Evolutionary conservation across 1,140 invertebrate genomes (phyloP).

Genomic region (Battus philenor): DNA sequence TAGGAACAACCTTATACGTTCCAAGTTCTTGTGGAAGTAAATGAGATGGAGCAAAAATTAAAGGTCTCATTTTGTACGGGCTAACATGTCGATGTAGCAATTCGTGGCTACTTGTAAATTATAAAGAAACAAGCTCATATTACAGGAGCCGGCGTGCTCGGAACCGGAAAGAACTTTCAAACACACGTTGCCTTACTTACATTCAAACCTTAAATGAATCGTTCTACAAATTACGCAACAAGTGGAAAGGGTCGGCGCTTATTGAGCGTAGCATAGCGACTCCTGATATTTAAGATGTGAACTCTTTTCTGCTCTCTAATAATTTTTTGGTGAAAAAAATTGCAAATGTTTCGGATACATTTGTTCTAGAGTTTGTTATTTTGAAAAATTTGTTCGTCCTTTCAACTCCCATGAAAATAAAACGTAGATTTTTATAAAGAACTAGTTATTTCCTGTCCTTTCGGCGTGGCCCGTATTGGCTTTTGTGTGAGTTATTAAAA

Average conservation of each 20-base stretch:
- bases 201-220: slow-evolving; percentile 27
- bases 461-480: too few relatives aligned
- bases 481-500: too few relatives aligned
- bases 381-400: too few relatives aligned
- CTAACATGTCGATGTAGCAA: slow-evolving; percentile 5
- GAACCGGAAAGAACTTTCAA: slow-evolving; percentile 36
- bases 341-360: too few relatives aligned
- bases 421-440: too few relatives aligned
- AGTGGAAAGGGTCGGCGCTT: slow-evolving; percentile 31
- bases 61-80: not conserved
- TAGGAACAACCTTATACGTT: too few relatives aligned
- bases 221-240: slow-evolving; percentile 37
- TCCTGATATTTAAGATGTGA: slow-evolving; percentile 9
- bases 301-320: slow-evolving; percentile 2
- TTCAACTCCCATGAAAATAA: too few relatives aligned
- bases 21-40: too few relatives aligned
- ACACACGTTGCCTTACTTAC: slow-evolving; percentile 28
- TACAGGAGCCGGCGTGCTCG: slow-evolving; percentile 37
- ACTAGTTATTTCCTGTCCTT: too few relatives aligned
- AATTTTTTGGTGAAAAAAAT: too few relatives aligned
- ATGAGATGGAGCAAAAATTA: too few relatives aligned
- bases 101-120: slow-evolving; percentile 12
- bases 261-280: slow-evolving; percentile 19
- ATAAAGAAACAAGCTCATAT: slow-evolving; percentile 33
- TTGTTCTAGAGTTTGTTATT: too few relatives aligned